phyloP scores from a whole-genome alignment of 1,140 invertebrate genomes.

The Zaprionus vittiger region DNA sequence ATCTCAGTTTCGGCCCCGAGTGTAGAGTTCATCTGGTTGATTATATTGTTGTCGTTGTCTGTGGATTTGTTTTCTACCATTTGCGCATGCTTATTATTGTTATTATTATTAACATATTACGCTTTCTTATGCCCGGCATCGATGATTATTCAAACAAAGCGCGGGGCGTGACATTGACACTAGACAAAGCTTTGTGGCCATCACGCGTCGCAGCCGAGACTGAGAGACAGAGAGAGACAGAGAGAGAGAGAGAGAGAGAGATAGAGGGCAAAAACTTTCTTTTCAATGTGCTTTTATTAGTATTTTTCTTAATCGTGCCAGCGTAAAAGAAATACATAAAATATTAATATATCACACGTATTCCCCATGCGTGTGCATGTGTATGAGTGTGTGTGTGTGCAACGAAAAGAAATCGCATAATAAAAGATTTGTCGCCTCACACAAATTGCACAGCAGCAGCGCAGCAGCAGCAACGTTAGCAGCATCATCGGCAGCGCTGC shows the following conservation, averaged over 20 bases:
- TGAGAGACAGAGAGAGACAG: too few species aligned
- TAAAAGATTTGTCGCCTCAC: slow-evolving; percentile 31
- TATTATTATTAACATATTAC: slow-evolving; percentile 56
- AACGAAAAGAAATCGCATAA: slow-evolving; percentile 66
- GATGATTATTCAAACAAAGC: slow-evolving; percentile 60
- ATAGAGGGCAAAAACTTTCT: slow-evolving; percentile 60
- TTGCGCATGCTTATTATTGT: slow-evolving; percentile 64
- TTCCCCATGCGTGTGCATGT: background rate
- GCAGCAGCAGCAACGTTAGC: background rate
- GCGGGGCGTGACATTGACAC: slow-evolving; percentile 72
- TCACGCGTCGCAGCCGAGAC: slow-evolving; percentile 28
- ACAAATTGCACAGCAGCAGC: slow-evolving; percentile 34
- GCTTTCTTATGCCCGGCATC: slow-evolving; percentile 58
- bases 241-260: too few species aligned
- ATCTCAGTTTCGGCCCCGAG: too few species aligned
- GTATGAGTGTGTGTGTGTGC: slow-evolving; percentile 21
- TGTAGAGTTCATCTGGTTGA: background rate
- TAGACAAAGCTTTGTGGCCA: slow-evolving; percentile 49
- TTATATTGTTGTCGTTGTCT: slow-evolving; percentile 11
- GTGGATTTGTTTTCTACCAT: slow-evolving; percentile 68
- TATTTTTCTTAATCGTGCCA: slow-evolving; percentile 8
- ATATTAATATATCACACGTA: slow-evolving; percentile 28
- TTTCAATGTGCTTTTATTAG: slow-evolving; percentile 53
- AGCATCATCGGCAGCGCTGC: background rate
- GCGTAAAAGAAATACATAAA: slow-evolving; percentile 6